These are phyloP conservation scores for Heterodera filipjevi DNA, from an alignment of 2,888 invertebrate genomes.

Conservation along the genomic window DNA sequence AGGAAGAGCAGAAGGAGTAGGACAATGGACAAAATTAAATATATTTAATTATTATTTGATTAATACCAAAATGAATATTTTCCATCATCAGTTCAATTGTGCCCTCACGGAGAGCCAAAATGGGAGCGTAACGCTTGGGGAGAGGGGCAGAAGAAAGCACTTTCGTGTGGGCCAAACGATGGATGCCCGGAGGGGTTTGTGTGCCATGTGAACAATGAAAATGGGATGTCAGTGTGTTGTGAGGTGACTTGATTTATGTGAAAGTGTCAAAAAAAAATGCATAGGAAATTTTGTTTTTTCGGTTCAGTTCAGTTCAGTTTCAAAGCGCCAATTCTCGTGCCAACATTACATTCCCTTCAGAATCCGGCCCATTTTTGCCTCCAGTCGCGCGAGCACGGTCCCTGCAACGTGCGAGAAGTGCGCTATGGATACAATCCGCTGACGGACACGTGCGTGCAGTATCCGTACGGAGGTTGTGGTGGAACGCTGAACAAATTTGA, in stretches of 20 bases:
- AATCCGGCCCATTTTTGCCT: constrained; percentile 62
- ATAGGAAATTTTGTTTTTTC: too few relatives aligned
- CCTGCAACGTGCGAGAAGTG: constrained; percentile 50
- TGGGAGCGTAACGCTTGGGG: constrained; percentile 40
- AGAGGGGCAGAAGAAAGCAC: constrained; percentile 41
- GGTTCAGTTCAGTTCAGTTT: too few relatives aligned
- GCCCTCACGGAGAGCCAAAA: constrained; percentile 62
- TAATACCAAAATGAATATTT: neutral
- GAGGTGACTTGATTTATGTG: constrained; percentile 44
- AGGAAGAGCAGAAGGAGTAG: too few relatives aligned
- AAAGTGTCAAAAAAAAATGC: too few relatives aligned
- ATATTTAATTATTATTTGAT: too few relatives aligned
- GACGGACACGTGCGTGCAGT: constrained; percentile 57
- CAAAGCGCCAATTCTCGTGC: too few relatives aligned
- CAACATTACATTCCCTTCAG: too few relatives aligned
- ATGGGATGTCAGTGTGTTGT: constrained; percentile 59
- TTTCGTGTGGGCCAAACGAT: constrained; percentile 58
- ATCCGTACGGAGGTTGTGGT: constrained; percentile 61
- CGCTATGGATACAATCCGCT: constrained; percentile 61
- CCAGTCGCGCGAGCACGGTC: constrained; percentile 59
- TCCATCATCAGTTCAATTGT: constrained; percentile 30
- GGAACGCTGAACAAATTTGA: constrained; percentile 62
- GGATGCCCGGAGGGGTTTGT: constrained; percentile 59
- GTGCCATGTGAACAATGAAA: constrained; percentile 61
- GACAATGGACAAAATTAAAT: too few relatives aligned